Evolutionary conservation across 2,797 vertebrate species (phyloP).

Genomic region (Psittacula echo): DNA sequence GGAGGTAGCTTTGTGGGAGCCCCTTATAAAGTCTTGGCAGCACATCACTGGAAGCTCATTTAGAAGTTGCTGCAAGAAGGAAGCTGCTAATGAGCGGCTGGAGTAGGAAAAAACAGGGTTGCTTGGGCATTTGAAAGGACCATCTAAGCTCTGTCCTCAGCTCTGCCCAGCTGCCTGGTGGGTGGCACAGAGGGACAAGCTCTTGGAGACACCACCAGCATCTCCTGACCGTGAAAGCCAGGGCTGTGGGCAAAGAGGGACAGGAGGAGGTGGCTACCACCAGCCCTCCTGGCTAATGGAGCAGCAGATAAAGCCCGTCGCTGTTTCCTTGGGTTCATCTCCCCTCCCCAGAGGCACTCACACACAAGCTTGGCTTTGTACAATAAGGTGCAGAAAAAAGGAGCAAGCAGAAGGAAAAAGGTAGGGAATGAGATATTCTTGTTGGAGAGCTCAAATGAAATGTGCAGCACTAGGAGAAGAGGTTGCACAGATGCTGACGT

Average conservation of each 20-base stretch:
- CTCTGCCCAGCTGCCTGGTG: background rate
- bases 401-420: background rate
- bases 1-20: slow-evolving; percentile 21
- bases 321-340: background rate
- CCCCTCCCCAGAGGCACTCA: background rate
- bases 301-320: background rate
- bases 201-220: background rate
- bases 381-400: background rate
- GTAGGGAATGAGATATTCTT: background rate
- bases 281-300: background rate
- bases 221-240: background rate
- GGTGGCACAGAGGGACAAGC: background rate
- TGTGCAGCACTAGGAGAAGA: background rate
- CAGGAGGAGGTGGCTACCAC: background rate
- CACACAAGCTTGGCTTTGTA: background rate
- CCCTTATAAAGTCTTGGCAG: slow-evolving; percentile 46
- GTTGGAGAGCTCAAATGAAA: background rate
- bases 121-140: background rate
- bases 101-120: background rate
- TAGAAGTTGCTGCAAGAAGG: background rate
- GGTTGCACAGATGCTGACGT: fast-evolving
- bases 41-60: background rate
- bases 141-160: background rate
- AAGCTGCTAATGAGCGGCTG: slow-evolving; percentile 2
- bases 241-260: background rate